These are phyloP conservation scores for Polydesmus complanatus DNA, from an alignment of 2,888 invertebrate species.

Conservation along the genomic window DNA sequence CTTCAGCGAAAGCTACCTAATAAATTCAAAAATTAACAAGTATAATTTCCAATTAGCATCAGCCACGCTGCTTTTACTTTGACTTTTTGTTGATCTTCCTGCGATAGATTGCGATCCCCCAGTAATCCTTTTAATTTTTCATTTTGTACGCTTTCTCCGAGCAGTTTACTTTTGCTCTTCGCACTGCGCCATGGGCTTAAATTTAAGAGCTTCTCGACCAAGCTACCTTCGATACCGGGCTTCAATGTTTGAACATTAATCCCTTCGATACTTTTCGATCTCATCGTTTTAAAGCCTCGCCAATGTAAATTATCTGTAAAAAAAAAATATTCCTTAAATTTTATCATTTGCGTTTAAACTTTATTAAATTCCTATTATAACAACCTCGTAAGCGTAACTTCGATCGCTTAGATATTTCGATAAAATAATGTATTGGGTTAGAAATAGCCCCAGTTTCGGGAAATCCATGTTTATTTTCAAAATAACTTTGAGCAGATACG, in stretches of 20 bases:
- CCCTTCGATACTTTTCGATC: neutral
- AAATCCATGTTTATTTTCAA: slow-evolving; percentile 12
- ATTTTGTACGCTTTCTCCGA: slow-evolving; percentile 20
- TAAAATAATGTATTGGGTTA: neutral
- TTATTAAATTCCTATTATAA: too few species aligned
- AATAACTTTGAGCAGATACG: slow-evolving; percentile 1
- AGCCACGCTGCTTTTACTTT: slow-evolving; percentile 54
- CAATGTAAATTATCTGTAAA: neutral
- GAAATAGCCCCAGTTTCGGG: neutral
- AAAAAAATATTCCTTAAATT: neutral
- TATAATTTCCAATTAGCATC: neutral
- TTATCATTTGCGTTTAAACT: too few species aligned
- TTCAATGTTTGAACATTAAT: slow-evolving; percentile 6
- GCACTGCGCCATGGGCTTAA: slow-evolving; percentile 14
- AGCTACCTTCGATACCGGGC: neutral
- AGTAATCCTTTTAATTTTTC: slow-evolving; percentile 22
- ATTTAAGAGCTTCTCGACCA: slow-evolving; percentile 8
- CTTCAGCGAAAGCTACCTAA: slow-evolving; percentile 68
- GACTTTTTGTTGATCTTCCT: slow-evolving; percentile 52
- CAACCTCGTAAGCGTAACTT: neutral
- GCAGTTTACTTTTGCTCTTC: slow-evolving; percentile 17
- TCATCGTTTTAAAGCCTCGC: slow-evolving; percentile 7
- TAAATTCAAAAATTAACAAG: neutral
- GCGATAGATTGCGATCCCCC: slow-evolving; percentile 25
- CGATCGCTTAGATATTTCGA: neutral